These are phyloP conservation scores for Amia ocellicauda DNA, from an alignment of 2,113 vertebrate species.

Conservation along the genomic window DNA sequence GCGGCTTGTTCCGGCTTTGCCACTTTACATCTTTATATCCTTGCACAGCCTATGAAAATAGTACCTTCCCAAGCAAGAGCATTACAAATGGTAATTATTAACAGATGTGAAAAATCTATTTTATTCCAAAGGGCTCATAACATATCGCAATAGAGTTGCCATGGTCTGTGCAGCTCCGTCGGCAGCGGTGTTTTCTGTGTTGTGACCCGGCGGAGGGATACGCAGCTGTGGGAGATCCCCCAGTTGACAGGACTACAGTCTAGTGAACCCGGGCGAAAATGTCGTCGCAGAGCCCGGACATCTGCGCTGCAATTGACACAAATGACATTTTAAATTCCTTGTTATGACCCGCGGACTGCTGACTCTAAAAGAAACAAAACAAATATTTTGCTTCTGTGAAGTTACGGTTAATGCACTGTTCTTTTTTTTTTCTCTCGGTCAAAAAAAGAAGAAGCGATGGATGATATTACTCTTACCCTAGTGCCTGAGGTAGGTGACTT, in stretches of 20 bases:
- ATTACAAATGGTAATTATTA: neutral
- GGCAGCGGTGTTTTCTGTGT: slow-evolving; percentile 27
- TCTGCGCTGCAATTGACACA: slow-evolving; percentile 31
- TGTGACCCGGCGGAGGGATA: slow-evolving; percentile 60
- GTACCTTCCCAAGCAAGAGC: slow-evolving; percentile 36
- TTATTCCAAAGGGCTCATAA: neutral
- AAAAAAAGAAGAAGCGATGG: slow-evolving; percentile 41
- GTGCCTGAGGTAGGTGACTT: slow-evolving; percentile 62
- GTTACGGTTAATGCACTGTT: slow-evolving; percentile 36
- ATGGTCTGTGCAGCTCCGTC: slow-evolving; percentile 16
- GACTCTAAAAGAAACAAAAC: neutral
- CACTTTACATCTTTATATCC: slow-evolving; percentile 65
- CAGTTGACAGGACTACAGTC: slow-evolving; percentile 46
- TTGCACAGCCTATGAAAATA: slow-evolving; percentile 61
- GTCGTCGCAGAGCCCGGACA: slow-evolving; percentile 39
- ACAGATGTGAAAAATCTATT: neutral
- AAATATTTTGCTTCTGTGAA: slow-evolving; percentile 25
- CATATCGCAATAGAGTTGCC: slow-evolving; percentile 9
- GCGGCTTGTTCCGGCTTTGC: slow-evolving; percentile 77
- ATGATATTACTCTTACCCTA: slow-evolving; percentile 38
- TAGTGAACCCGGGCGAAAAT: slow-evolving; percentile 44
- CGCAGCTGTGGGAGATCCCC: slow-evolving; percentile 29
- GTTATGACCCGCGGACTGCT: slow-evolving; percentile 20
- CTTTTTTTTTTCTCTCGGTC: slow-evolving; percentile 35
- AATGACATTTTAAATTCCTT: slow-evolving; percentile 22